Percentiles rank a stretch among this genome's conserved stretches.
Evolutionary conservation across 2,797 vertebrate species (phyloP).

Genomic region (Austrolebias charrua): DNA sequence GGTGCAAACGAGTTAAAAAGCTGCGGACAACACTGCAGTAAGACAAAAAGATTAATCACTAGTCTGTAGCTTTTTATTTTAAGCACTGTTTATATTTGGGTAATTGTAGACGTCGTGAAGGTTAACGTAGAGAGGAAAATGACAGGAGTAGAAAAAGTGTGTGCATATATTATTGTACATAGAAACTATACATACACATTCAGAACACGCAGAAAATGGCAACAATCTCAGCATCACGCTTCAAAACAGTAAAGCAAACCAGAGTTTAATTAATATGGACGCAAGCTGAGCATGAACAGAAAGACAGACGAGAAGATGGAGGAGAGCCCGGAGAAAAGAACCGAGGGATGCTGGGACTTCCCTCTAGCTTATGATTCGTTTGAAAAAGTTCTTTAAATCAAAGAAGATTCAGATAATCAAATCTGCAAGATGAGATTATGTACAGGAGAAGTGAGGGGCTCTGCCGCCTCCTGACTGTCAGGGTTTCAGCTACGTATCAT

Average conservation of each 20-base stretch:
- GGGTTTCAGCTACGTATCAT: conserved; percentile 64
- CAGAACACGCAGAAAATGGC: conserved; percentile 36
- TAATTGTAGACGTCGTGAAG: conserved; percentile 26
- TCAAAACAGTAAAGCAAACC: conserved; percentile 66
- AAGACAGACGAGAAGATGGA: conserved; percentile 56
- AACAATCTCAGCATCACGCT: conserved; percentile 46
- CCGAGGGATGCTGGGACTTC: conserved; percentile 75
- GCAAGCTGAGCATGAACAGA: conserved; percentile 41
- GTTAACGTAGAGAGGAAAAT: conserved; percentile 40
- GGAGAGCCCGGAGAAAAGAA: conserved; percentile 68
- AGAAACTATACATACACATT: conserved; percentile 35
- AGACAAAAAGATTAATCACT: conserved; percentile 22
- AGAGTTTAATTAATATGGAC: conserved; percentile 82
- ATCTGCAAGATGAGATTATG: conserved; percentile 80
- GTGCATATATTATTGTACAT: conserved; percentile 20
- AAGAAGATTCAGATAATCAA: conserved; percentile 71
- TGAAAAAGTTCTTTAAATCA: conserved; percentile 64
- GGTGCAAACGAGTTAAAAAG: conserved; percentile 16
- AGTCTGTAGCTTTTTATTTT: conserved; percentile 25
- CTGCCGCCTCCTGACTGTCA: conserved; percentile 60
- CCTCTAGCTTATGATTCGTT: conserved; percentile 87
- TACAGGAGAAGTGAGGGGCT: conserved; percentile 83
- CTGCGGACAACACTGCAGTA: conserved; percentile 25
- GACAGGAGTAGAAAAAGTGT: conserved; percentile 44
- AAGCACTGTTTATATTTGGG: conserved; percentile 27